phyloP scores from a whole-genome alignment of 2,888 invertebrate genomes.

The Melinaea marsaeus region DNA sequence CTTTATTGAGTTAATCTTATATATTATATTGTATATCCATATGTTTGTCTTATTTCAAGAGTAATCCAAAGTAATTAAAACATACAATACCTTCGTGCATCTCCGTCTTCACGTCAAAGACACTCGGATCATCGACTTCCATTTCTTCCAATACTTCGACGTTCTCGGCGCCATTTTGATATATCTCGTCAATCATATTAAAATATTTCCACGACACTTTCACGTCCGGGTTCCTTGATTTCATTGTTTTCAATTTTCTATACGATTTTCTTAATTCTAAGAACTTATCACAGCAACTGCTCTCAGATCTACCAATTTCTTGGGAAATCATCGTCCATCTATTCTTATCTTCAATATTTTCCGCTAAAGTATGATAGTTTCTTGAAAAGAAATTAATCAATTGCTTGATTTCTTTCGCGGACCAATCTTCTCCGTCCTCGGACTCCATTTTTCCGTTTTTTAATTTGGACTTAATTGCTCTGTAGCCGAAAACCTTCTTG shows the following conservation, averaged over 20 bases:
- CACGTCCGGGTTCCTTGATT: conserved; percentile 52
- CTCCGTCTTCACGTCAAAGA: conserved; percentile 28
- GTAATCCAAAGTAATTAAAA: neutral
- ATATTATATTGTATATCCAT: neutral
- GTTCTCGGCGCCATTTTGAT: conserved; percentile 32
- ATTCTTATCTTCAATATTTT: conserved; percentile 41
- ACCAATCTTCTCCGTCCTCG: conserved; percentile 57
- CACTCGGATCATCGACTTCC: conserved; percentile 30
- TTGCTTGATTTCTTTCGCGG: conserved; percentile 56
- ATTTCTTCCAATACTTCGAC: conserved; percentile 39
- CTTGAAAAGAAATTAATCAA: conserved; percentile 53
- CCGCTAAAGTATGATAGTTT: conserved; percentile 47
- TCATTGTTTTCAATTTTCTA: conserved; percentile 63
- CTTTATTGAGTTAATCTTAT: neutral
- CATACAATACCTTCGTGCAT: conserved; percentile 32
- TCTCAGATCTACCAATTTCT: conserved; percentile 46
- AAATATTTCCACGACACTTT: conserved; percentile 69
- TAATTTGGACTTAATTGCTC: conserved; percentile 58
- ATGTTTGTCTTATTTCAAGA: no score
- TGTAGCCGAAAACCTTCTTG: conserved; percentile 68
- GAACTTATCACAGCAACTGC: conserved; percentile 57
- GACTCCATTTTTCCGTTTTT: conserved; percentile 50
- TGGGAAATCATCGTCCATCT: conserved; percentile 49
- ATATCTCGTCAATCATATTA: conserved; percentile 58
- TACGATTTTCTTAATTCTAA: conserved; percentile 63